Evolutionary conservation across 2,113 vertebrate species (phyloP).

Genomic region (Ramphastos sulfuratus): DNA sequence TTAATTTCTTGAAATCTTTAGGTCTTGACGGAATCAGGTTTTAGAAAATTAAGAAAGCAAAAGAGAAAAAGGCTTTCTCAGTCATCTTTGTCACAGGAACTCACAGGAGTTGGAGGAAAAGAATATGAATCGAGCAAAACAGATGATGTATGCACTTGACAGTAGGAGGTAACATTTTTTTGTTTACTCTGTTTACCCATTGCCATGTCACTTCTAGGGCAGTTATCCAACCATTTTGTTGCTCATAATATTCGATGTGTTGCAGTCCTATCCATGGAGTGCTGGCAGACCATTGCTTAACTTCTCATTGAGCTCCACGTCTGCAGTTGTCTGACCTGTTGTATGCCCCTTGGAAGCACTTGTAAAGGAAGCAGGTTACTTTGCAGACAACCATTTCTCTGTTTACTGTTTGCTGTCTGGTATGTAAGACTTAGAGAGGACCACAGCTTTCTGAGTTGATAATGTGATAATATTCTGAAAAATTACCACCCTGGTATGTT

Average conservation of each 20-base stretch:
- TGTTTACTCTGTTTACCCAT: not conserved
- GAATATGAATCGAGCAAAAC: not conserved
- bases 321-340: not conserved
- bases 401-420: not conserved
- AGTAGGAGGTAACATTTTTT: fast-evolving
- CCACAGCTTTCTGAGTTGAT: not conserved
- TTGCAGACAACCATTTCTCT: not conserved
- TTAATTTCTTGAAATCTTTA: not conserved
- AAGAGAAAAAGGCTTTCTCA: not conserved
- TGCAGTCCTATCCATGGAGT: not conserved
- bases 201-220: not conserved
- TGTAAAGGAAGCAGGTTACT: not conserved
- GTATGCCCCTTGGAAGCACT: fast-evolving
- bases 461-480: not conserved
- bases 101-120: not conserved
- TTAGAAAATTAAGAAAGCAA: no score
- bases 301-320: not conserved
- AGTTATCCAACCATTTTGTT: not conserved
- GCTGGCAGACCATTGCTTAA: not conserved
- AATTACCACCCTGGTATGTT: not conserved
- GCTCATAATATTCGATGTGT: not conserved
- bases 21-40: not conserved
- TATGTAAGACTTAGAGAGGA: not conserved
- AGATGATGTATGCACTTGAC: not conserved
- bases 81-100: not conserved